Conservation (phyloP, 2,113 vertebrate genomes). For the Microcebus tavaratra region DNA sequence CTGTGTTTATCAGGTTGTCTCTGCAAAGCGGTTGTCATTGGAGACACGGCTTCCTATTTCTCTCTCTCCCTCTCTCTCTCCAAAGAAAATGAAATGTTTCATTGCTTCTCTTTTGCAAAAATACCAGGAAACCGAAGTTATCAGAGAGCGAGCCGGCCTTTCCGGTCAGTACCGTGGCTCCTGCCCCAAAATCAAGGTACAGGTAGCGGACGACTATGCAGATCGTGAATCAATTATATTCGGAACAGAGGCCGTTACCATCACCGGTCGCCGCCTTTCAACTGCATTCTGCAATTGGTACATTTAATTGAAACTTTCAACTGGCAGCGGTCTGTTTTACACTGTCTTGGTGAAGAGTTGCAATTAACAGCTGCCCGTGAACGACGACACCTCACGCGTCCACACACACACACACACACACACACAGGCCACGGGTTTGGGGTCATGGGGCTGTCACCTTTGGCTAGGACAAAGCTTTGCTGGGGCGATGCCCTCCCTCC, state of each 20-base stretch:
- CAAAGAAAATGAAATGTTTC: conserved; percentile 82
- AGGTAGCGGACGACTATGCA: conserved; percentile 84
- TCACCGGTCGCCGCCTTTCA: conserved; percentile 79
- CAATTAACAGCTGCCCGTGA: conserved; percentile 59
- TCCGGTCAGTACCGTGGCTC: conserved; percentile 80
- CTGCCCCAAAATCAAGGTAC: conserved; percentile 84
- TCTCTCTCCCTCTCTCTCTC: conserved; percentile 43
- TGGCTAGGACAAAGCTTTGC: not conserved
- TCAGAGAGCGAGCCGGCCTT: conserved; percentile 67
- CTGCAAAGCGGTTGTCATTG: conserved; percentile 80
- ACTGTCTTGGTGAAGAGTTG: conserved; percentile 55
- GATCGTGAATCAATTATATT: conserved; percentile 85
- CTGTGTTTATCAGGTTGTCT: conserved; percentile 83
- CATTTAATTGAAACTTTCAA: conserved; percentile 79
- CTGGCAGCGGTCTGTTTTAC: conserved; percentile 71
- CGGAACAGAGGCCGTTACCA: conserved; percentile 83
- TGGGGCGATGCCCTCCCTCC: not conserved
- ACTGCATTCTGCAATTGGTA: conserved; percentile 76
- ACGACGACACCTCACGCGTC: not conserved
- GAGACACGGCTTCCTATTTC: conserved; percentile 75
- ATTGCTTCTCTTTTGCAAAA: conserved; percentile 83
- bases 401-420: not conserved
- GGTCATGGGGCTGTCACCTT: not conserved
- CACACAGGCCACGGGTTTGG: not conserved
- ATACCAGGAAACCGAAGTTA: conserved; percentile 77